Evolutionary conservation across 1,140 invertebrate genomes (phyloP), one percentile per base, ranked within the genome.

Genomic region (Panagrolaimus sp.): DNA sequence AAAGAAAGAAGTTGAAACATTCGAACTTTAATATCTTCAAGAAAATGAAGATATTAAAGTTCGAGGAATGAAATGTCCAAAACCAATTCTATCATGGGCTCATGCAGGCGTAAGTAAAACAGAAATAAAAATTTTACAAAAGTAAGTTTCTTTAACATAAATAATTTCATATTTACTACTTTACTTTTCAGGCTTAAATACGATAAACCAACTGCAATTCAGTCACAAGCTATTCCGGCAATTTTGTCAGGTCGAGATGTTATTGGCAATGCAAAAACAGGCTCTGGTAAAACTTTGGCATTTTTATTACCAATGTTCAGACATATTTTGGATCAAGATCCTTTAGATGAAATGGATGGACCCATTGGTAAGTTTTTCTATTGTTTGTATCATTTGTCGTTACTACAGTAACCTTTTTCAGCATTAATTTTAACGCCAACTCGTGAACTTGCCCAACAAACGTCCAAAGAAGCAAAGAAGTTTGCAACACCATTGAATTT

Each of bases 231-330:
- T 9, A 93, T 99, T 83, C 96, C 96, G 31, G 91, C 93, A n/a
- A 92, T 98, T 71, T 97, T 99, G 94, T 94, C 91, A 68, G 89
- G 90, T 23, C 83, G 94, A 66, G 95, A 99, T 87, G 86, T 99
- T 43, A 98, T 99, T 82, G 96, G 96, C 67, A 98, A 98, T 82
- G 96, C 96, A 7, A 98, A 98, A 87, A 98, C 96, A 25, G 95
- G 94, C 73, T 96, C 92, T 83, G 96, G 96, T 13, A 99, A 99
- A 86, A 99, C 96, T 1, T 84, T 99, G 23, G 96, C 96, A 0
- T 99, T 99, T 84, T 88, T 99, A 14, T 84, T 99, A 53, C 96
- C 96, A 1, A 96, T 99, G 93, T 95, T 98, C 83, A 87, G 96
- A 62, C 96, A 99, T 76, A 93, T 99, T 62, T 83, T 96, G 48